Evolutionary conservation across 2,888 invertebrate genomes (phyloP).

Genomic region (Plebejus melissa): DNA sequence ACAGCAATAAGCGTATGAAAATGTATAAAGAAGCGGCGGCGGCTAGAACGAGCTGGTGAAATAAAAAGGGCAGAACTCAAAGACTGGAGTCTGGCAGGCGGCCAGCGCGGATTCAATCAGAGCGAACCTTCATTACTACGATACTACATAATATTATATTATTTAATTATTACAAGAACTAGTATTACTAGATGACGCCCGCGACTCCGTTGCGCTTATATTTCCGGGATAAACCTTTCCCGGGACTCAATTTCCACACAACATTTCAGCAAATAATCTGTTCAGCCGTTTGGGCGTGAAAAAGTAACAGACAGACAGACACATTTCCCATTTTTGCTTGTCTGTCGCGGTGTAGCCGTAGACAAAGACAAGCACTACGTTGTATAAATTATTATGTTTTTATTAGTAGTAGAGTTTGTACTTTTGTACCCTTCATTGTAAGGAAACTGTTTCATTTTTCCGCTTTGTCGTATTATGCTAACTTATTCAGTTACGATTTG

Average conservation of each 20-base stretch:
- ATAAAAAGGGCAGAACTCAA: constrained; percentile 20
- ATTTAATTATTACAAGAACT: too few species aligned
- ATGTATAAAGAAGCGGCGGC: background rate
- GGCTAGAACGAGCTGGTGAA: background rate
- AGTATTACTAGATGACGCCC: too few species aligned
- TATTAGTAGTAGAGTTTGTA: background rate
- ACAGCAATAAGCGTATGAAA: background rate
- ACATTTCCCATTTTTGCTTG: too few species aligned
- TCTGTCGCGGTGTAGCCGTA: too few species aligned
- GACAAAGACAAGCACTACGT: too few species aligned
- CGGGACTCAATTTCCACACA: too few species aligned
- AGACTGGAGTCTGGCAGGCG: constrained; percentile 1
- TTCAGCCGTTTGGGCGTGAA: too few species aligned
- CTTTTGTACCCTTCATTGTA: background rate
- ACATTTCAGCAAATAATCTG: too few species aligned
- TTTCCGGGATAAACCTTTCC: too few species aligned
- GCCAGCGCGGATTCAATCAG: constrained; percentile 23
- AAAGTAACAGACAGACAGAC: too few species aligned
- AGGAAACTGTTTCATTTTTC: background rate
- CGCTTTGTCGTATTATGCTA: background rate
- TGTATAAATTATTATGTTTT: background rate
- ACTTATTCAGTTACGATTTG: background rate
- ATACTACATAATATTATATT: too few species aligned
- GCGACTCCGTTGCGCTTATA: too few species aligned
- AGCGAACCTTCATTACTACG: background rate